Base-by-base conservation (phyloP, 2,888 invertebrate species). In the Conops quadrifasciatus region DNA sequence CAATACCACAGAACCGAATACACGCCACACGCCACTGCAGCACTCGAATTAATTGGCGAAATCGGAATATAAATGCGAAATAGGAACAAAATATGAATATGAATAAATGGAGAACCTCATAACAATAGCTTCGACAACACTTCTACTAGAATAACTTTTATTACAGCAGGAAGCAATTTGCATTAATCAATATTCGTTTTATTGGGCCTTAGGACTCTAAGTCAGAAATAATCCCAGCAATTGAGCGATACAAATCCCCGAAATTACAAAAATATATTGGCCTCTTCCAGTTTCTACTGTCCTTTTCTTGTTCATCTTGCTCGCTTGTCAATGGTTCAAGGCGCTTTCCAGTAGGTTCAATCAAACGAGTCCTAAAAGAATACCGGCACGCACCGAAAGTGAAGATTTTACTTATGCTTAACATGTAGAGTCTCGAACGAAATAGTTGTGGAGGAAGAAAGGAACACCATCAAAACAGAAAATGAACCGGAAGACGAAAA, bases 141-240 rank as follows among this genome's bases (percentile, higher is more conserved):
- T 36, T 36, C 9, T 36, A 9, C 4, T 36, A 36, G 36, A 36
- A 36, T 30, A 28, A 62, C 11, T 21, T 21, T 62, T 36, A 62
- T 62, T 62, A 45, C 21, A n/a, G 24, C 62, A 36, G 36, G 5
- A 62, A 45, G 21, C 21, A 62, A 62, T 62, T 43, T 62, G 62
- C 45, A 19, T 36, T 43, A 21, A 45, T 21, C 28, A 43, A 36
- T 62, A 36, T 15, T 36, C 45, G 30, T 43, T 62, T 45, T 36
- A 62, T 62, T 62, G 62, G 43, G 43, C 45, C 7, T 19, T 11
- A 62, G 15, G 24, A 11, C 2, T 24, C 26, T 4, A 26, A 26
- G 26, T 1, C 13, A 15, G 4, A 13, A 56, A 56, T 26, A 56
- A 56, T 26, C 26, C 16, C 26, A 15, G 9, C 26, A 26, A 15